These are phyloP conservation scores for Doryteuthis pealeii DNA, from an alignment of 1,140 invertebrate genomes.

Conservation along the genomic window DNA sequence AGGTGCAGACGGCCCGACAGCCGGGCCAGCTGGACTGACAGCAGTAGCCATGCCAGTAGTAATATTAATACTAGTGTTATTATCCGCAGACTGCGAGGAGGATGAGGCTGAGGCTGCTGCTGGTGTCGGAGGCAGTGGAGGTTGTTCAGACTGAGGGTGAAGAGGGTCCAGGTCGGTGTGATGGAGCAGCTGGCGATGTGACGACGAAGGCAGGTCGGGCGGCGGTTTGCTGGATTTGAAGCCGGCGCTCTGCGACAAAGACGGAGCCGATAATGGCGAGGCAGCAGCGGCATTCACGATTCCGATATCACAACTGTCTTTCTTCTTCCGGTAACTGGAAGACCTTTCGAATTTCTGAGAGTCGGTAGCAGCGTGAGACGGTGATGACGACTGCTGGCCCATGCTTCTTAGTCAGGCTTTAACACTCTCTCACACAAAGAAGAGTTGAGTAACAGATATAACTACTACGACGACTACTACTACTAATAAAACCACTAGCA, in stretches of 20 bases:
- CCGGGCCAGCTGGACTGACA: not conserved
- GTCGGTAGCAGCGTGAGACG: not conserved
- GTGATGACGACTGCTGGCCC: constrained; percentile 9
- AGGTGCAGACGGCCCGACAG: constrained; percentile 1
- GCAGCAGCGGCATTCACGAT: constrained; percentile 8
- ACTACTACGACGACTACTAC: too few species aligned
- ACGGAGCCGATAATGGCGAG: constrained; percentile 9
- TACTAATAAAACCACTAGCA: not conserved
- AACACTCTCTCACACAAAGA: constrained; percentile 10
- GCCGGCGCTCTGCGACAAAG: constrained; percentile 5
- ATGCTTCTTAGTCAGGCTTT: not conserved
- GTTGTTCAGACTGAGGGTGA: not conserved
- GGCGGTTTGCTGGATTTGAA: constrained; percentile 6
- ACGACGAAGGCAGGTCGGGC: not conserved
- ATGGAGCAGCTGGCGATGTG: constrained; percentile 7
- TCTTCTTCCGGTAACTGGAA: constrained; percentile 9
- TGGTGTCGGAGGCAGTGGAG: not conserved
- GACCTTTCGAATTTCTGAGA: constrained; percentile 10
- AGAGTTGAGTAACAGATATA: not conserved
- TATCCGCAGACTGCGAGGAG: too few species aligned
- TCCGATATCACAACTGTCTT: constrained; percentile 11
- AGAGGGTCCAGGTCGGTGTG: not conserved
- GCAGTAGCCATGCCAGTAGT: constrained; percentile 3
- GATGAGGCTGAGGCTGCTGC: not conserved
- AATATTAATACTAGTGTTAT: not conserved